Evolutionary conservation across 2,113 vertebrate species (phyloP), one percentile per base, ranked within the genome.

Genomic region (Montifringilla adamsi): DNA sequence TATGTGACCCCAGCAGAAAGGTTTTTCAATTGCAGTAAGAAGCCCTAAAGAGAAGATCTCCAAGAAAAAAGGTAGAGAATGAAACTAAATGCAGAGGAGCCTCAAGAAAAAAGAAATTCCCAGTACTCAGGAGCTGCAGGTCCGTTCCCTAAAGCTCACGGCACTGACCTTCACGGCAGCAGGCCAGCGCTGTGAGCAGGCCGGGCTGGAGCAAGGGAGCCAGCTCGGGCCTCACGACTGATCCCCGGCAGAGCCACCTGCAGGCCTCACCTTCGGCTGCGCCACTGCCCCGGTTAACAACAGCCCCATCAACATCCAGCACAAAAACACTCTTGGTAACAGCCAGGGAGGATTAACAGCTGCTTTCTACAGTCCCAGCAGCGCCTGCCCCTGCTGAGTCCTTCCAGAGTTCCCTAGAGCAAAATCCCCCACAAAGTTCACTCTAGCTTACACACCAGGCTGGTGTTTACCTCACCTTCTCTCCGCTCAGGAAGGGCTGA

Each of bases 151-250:
- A 39, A 30, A 50, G 18, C 15, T 59, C 41, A 7, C 7, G 11
- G 6, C 4, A 0, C 0, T 15, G 44, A 52, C 52, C 58, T 72
- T 56, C 39, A 2, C 0, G 0, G 31, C 1, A 15, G 22, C 41
- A 44, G 17, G 33, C 2, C 41, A 31, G 31, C 19, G 9, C 33
- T 11, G 26, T 0, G 11, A 16, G 10, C 21, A 7, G 8, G 5
- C 0, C 0, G 58, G 17, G 16, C 16, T 16, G 23, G 22, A 13
- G 37, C 18, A 3, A 4, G 6, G 0, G 10, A 56, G 52, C 7
- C 52, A 10, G 41, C 53, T 22, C 21, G 22, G 44, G 12, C 62
- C 35, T 16, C 27, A 33, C 53, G 43, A 41, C 26, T 8, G 26
- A 7, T 28, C 3, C 60, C 44, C 17, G 60, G 0, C 3, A 3